Evolutionary conservation across 2,888 invertebrate genomes (phyloP), one percentile per base, ranked within the genome.

Genomic region (Resseliella maxima): DNA sequence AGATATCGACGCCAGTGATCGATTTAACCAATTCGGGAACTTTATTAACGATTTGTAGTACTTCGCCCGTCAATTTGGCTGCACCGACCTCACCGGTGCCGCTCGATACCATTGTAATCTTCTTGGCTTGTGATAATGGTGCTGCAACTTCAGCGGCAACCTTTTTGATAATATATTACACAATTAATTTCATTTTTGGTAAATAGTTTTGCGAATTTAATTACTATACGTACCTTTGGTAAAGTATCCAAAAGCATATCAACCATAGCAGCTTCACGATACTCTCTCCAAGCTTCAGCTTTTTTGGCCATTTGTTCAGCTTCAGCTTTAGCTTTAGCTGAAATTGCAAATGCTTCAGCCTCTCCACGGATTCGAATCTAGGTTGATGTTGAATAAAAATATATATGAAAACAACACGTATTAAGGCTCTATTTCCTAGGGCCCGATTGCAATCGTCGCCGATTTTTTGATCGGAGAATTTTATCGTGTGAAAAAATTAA

Each of bases 281-380:
- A 99, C 90, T 98, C 98, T 90, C 96, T 96, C 95, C 96, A 99
- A 24, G 99, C 99, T 89, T 98, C 98, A 0, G 98, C 99, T 90
- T 99, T 99, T 92, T 97, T 97, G 0, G 96, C 94, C 97, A 99
- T 98, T 92, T 98, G 98, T 91, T 97, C 98, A 0, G 98, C 98
- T 90, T 99, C 99, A 0, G 99, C 99, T 88, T 94, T 96, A 0
- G 98, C 99, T 91, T 97, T 98, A 0, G 97, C 98, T 89, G 96
- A 95, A 89, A 99, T 96, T 36, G 99, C 97, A 91, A 94, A 98
- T 0, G 99, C 98, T 91, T 95, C 98, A 88, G 96, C 97, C 93
- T 96, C 96, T 81, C 97, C 97, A 88, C 95, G 95, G 87, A 98
- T 94, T 89, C 94, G 93, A 41, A 96, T 91, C 91, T 91, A 87